A percentile compares a stretch with the other conserved stretches of the same genome.
Conservation (phyloP, 2,113 vertebrate species). For the Muntiacus muntjak region DNA sequence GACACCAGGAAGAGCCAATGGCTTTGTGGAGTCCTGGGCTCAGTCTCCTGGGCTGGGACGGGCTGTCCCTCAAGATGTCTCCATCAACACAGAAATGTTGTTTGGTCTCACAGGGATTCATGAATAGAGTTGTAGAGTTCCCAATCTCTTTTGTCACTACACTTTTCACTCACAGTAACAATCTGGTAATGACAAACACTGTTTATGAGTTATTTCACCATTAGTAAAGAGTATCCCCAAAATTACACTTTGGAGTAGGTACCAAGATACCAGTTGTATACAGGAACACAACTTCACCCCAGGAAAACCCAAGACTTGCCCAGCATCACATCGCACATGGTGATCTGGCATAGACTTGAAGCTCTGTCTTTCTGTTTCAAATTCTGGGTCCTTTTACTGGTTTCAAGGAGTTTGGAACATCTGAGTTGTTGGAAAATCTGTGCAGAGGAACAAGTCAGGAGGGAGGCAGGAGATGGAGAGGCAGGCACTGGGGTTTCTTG, state of each 20-base stretch:
- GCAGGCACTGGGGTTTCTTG: neutral
- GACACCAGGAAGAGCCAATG: neutral
- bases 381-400: neutral
- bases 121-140: neutral
- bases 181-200: neutral
- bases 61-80: neutral
- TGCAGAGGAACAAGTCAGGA: neutral
- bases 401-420: neutral
- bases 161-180: neutral
- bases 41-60: neutral
- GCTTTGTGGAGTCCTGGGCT: neutral
- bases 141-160: neutral
- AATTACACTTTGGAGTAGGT: neutral
- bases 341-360: too few relatives aligned
- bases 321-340: accelerated
- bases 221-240: neutral
- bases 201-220: neutral
- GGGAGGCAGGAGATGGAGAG: neutral
- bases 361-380: neutral
- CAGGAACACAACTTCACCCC: neutral
- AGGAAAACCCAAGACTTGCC: neutral
- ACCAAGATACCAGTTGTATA: neutral
- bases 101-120: neutral
- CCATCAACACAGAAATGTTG: accelerated
- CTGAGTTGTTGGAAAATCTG: neutral